These are phyloP conservation scores for Muricea muricata DNA, from an alignment of 92 coral and sea anemone species.

Conservation along the genomic window DNA sequence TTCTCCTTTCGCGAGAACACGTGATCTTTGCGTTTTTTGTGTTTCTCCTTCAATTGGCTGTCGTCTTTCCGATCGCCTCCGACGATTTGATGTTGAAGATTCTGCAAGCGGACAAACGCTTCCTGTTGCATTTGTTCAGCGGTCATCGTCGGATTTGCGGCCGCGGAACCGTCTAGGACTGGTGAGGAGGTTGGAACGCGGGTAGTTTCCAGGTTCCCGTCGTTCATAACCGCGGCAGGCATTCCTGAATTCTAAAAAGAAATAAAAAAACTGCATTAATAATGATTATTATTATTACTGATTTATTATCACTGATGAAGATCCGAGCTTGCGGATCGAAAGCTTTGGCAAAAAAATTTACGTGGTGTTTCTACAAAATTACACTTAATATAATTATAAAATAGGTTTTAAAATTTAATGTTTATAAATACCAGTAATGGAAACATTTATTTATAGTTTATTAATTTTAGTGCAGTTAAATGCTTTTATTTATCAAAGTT, in stretches of 20 bases:
- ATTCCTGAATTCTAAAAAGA: conserved; percentile 6
- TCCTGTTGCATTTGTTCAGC: conserved; percentile 72
- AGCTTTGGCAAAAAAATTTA: too few relatives aligned
- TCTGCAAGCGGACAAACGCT: conserved; percentile 79
- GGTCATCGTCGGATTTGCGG: conserved; percentile 11
- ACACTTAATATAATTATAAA: too few relatives aligned
- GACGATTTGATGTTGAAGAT: conserved; percentile 82
- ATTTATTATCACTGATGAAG: too few relatives aligned
- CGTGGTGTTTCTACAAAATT: too few relatives aligned
- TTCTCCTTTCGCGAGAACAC: conserved; percentile 80
- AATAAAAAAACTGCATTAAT: too few relatives aligned
- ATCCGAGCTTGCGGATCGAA: too few relatives aligned
- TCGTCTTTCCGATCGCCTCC: conserved; percentile 95
- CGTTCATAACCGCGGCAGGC: conserved; percentile 11
- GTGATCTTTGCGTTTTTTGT: conserved; percentile 77
- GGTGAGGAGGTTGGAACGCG: conserved; percentile 56
- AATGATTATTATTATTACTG: too few relatives aligned
- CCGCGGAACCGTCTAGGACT: conserved; percentile 24
- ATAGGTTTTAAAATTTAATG: too few relatives aligned
- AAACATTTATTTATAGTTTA: too few relatives aligned
- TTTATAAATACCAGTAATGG: too few relatives aligned
- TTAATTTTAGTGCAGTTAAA: too few relatives aligned
- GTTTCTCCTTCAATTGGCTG: conserved; percentile 82
- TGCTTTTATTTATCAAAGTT: too few relatives aligned
- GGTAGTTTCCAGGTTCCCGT: conserved; percentile 62